A percentile compares a stretch with the other conserved stretches of the same genome.
Evolutionary conservation across 2,797 vertebrate genomes (phyloP).

Genomic region (Coluber constrictor): DNA sequence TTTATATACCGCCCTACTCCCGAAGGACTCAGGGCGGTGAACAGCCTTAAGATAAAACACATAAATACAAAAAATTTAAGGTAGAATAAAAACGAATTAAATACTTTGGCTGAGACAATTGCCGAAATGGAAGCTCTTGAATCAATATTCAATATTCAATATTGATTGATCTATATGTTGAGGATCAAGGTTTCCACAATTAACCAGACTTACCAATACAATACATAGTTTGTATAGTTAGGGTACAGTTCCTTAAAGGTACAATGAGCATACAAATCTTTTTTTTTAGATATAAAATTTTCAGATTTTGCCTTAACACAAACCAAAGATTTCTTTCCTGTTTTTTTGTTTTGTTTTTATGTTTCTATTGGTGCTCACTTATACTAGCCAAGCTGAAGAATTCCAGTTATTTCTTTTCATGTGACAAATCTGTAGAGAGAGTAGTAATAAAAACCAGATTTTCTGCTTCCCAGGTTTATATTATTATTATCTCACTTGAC

Average conservation of each 20-base stretch:
- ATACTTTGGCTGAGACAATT: background rate
- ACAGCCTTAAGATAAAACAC: too few species aligned
- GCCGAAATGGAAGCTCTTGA: background rate
- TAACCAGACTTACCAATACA: background rate
- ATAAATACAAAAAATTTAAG: too few species aligned
- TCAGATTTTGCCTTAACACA: background rate
- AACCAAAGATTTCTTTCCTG: background rate
- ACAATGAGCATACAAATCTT: background rate
- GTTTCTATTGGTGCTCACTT: background rate
- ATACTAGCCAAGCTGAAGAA: background rate
- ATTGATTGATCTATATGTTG: background rate
- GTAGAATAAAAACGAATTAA: too few species aligned
- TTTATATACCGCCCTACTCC: too few species aligned
- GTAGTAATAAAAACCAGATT: background rate
- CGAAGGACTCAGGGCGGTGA: too few species aligned
- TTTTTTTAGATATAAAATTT: background rate
- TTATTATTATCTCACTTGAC: conserved; percentile 1
- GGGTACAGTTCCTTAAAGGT: background rate
- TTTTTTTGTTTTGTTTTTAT: background rate
- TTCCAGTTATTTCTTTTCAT: background rate
- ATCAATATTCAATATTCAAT: background rate
- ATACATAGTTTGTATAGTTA: background rate
- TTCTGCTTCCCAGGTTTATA: background rate
- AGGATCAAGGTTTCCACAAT: background rate
- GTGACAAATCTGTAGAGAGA: background rate